phyloP scores from a whole-genome alignment of 2,797 vertebrate species.

The Allobates femoralis region DNA sequence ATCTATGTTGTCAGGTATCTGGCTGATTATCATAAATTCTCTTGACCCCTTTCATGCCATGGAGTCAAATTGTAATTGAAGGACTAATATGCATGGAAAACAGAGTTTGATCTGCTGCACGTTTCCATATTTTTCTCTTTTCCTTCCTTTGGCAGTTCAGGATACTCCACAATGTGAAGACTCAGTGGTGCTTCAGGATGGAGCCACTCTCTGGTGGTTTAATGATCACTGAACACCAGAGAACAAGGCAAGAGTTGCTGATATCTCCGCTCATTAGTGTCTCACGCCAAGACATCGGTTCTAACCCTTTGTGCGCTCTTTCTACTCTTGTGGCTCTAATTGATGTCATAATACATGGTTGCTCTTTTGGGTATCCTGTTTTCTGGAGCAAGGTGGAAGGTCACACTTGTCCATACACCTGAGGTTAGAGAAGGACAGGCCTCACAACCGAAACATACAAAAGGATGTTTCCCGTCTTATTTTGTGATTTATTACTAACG shows the following conservation, averaged over 20 bases:
- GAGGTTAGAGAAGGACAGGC: conserved; percentile 59
- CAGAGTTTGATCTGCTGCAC: no score
- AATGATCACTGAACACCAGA: neutral
- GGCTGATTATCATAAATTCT: no score
- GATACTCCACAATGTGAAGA: neutral
- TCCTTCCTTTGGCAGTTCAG: no score
- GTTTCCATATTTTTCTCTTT: no score
- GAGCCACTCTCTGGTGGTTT: neutral
- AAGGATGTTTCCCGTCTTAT: conserved; percentile 68
- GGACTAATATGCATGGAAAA: no score
- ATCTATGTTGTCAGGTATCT: no score
- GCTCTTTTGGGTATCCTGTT: conserved; percentile 31
- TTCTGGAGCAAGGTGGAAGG: conserved; percentile 46
- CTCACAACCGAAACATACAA: conserved; percentile 62
- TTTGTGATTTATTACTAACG: conserved; percentile 74
- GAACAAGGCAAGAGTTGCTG: neutral
- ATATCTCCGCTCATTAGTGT: conserved; percentile 26
- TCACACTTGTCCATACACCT: conserved; percentile 26
- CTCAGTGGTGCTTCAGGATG: neutral
- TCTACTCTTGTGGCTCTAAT: conserved; percentile 23
- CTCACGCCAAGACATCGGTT: neutral
- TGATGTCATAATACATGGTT: conserved; percentile 17
- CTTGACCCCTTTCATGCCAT: no score
- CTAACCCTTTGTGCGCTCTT: neutral
- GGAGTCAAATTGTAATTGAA: no score